These are phyloP conservation scores for Lutjanus erythropterus DNA, from an alignment of 2,113 vertebrate genomes.

Conservation along the genomic window DNA sequence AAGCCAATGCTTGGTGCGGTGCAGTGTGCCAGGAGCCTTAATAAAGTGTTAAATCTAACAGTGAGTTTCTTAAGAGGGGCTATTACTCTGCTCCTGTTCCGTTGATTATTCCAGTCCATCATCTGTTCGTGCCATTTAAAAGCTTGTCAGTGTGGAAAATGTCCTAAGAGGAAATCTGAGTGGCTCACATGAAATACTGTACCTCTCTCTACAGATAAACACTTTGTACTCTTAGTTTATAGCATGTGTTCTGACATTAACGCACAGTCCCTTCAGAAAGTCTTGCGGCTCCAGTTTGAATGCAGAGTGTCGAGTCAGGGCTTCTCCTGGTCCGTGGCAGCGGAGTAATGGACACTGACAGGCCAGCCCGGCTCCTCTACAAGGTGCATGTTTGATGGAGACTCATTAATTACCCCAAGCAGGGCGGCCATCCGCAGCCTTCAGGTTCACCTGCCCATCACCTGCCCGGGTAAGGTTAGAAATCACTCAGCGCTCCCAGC, in stretches of 20 bases:
- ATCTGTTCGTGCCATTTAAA: conserved; percentile 24
- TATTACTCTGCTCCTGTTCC: conserved; percentile 1
- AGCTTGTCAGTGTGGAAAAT: neutral
- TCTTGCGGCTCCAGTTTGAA: conserved; percentile 9
- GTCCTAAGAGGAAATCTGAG: neutral
- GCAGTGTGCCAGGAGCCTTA: neutral
- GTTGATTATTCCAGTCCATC: conserved; percentile 5
- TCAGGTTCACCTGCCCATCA: conserved; percentile 69
- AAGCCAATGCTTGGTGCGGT: neutral
- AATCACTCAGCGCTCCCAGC: conserved; percentile 62
- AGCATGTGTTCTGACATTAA: neutral
- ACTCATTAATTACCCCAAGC: conserved; percentile 79
- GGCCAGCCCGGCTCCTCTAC: conserved; percentile 42
- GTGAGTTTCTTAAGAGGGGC: neutral
- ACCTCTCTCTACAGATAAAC: neutral
- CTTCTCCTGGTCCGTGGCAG: conserved; percentile 31
- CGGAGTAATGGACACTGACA: conserved; percentile 62
- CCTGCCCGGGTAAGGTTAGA: conserved; percentile 70
- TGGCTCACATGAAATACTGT: neutral
- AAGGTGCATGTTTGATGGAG: conserved; percentile 64
- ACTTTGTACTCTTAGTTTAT: neutral
- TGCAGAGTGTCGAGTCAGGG: conserved; percentile 40
- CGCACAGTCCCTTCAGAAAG: neutral
- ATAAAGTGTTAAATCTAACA: conserved; percentile 22
- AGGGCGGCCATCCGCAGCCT: conserved; percentile 48